Evolutionary conservation across 1,140 invertebrate genomes (phyloP), one percentile per base, ranked within the genome.

Genomic region (Macrocentrus cingulum): DNA sequence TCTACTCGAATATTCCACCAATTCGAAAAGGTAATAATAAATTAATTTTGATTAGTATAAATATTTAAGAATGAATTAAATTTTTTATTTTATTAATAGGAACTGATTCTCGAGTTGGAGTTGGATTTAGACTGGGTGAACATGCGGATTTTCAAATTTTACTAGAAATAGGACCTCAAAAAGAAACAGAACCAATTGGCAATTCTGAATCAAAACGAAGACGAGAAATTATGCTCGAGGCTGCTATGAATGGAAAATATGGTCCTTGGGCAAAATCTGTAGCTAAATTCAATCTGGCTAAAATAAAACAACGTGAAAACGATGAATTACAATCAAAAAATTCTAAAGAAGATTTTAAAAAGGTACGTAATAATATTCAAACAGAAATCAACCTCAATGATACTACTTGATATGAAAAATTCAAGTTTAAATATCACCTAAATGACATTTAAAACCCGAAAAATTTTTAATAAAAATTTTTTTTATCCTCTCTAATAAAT

Each of bases 1-100:
- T 91, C 1, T 91, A 90, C 68, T 88, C 88, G 0, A 91, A 91
- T 64, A 90, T 92, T 53, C 89, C 89, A n/a, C 88, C 88, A 2
- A 85, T 92, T 7, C 89, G 88, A 65, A 92, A 91, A 86, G 90
- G 89, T 89, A 82, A 79, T 65, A 54, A 25, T 25, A 44, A 11
- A 19, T 37, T n/a, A n/a, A n/a, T n/a, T n/a, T n/a, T n/a, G n/a
- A n/a, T n/a, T n/a, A n/a, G n/a, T n/a, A n/a, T n/a, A n/a, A n/a
- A n/a, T n/a, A n/a, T n/a, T n/a, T n/a, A n/a, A n/a, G n/a, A n/a
- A n/a, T n/a, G n/a, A n/a, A n/a, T n/a, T n/a, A n/a, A n/a, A n/a
- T n/a, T n/a, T n/a, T n/a, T n/a, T n/a, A n/a, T n/a, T n/a, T n/a
- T n/a, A n/a, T n/a, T n/a, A 7, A 36, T 70, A 92, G 90, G 90